phyloP scores from a whole-genome alignment of 2,888 invertebrate species.

The Embidobia sp. region DNA sequence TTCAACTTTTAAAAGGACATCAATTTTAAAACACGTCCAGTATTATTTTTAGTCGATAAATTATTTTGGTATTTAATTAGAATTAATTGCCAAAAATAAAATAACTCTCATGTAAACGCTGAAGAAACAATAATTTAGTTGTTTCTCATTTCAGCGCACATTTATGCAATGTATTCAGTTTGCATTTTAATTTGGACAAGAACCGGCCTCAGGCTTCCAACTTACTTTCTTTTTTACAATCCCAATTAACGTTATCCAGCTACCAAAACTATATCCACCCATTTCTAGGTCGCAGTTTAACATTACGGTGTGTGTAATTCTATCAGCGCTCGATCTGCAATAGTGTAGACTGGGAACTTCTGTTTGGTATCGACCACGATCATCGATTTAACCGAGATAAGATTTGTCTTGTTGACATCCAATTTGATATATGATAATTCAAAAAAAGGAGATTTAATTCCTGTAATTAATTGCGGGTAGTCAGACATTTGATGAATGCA shows the following conservation, averaged over 20 bases:
- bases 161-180: neutral
- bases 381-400: conserved; percentile 45
- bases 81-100: too few species aligned
- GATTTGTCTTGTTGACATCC: conserved; percentile 54
- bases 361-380: conserved; percentile 51
- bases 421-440: conserved; percentile 53
- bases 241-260: conserved; percentile 20
- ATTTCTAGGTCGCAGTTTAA: conserved; percentile 26
- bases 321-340: conserved; percentile 19
- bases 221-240: neutral
- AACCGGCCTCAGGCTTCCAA: neutral
- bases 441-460: conserved; percentile 32
- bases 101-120: too few species aligned
- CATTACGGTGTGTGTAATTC: conserved; percentile 29
- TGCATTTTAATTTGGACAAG: neutral
- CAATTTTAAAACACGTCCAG: neutral
- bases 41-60: too few species aligned
- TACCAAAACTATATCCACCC: conserved; percentile 1
- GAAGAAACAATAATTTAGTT: too few species aligned
- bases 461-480: conserved; percentile 33
- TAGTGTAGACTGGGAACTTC: conserved; percentile 34
- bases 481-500: conserved; percentile 36
- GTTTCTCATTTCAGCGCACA: too few species aligned
- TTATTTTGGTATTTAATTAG: too few species aligned
- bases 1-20: too few species aligned